Conservation (phyloP, 2,113 vertebrate species). For the Chloropsis cyanopogon region DNA sequence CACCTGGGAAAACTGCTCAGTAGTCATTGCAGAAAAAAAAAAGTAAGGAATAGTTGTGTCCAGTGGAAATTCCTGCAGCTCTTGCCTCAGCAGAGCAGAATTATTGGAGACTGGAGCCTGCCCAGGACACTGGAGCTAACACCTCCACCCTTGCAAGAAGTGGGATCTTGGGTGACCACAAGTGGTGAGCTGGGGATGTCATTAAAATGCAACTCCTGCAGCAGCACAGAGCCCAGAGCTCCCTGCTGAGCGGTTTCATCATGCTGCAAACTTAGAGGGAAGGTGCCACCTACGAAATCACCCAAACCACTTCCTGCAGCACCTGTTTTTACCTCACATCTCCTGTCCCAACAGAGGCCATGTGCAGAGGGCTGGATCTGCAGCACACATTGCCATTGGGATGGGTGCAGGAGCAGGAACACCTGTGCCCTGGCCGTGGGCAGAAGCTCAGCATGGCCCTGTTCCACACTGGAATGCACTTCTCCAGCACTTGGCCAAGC, state of each 20-base stretch:
- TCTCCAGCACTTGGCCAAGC: not conserved
- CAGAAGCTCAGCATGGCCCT: not conserved
- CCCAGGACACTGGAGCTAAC: not conserved
- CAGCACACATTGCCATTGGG: accelerated
- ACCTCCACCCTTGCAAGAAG: not conserved
- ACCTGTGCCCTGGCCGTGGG: accelerated
- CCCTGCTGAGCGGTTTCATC: not conserved
- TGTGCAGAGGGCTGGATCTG: not conserved
- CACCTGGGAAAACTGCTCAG: not conserved
- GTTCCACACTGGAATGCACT: not conserved
- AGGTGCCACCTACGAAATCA: not conserved
- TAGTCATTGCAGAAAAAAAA: not conserved
- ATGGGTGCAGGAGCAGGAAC: not conserved
- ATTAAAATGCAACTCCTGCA: not conserved
- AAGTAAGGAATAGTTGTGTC: not conserved
- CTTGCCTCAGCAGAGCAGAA: not conserved
- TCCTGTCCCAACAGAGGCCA: not conserved
- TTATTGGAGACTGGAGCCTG: not conserved
- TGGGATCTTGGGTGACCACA: not conserved
- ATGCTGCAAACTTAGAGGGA: not conserved
- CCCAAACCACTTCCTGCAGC: not conserved
- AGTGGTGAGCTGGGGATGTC: not conserved
- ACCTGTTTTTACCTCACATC: not conserved
- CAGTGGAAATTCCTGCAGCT: not conserved
- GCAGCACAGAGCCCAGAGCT: not conserved